Base-by-base conservation (phyloP, 2,113 vertebrate genomes). In the Ranitomeya variabilis region DNA sequence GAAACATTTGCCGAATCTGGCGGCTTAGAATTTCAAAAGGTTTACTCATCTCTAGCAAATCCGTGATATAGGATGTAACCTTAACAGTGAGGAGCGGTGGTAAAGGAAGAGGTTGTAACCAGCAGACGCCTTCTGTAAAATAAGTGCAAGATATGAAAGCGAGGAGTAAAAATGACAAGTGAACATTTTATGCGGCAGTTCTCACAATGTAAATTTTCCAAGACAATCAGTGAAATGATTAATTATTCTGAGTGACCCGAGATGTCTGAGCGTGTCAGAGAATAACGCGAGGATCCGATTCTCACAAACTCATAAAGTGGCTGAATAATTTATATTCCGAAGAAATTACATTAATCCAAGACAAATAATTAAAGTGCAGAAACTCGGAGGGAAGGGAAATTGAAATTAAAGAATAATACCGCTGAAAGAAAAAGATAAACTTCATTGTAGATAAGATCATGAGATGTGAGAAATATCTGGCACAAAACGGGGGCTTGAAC, bases 301-400 rank as follows among this genome's bases (percentile, higher is more conserved):
- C 78, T 54, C 55, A 51, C 78, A 74, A 21, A 82, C 86, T 73
- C 66, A 87, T 69, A 82, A 87, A 69, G 52, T 26, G 71, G 80
- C 23, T 81, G 66, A 87, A 62, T 82, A 59, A 87, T 87, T 87
- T 87, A 87, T 82, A 57, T 45, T 62, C 79, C 45, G 86, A 59
- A 82, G 66, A 82, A 82, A 82, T 82, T 73, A 87, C 86, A 87
- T 87, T 82, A 87, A 87, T 87, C 71, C 79, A 82, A 87, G 86
- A 87, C 86, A 87, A 87, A 87, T 87, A 87, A 87, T 87, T 87
- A 87, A 87, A 87, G 76, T 67, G 60, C 60, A 66, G 85, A 79
- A 87, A 81, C 64, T 87, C 13, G 67, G 31, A 87, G 81, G 86
- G 79, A 87, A 37, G 16, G 69, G 86, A 87, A 74, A 87, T 87